Percentiles rank a stretch among this genome's conserved stretches.
These are phyloP conservation scores for Microtus pennsylvanicus DNA, from an alignment of 2,113 vertebrate species.

Conservation along the genomic window DNA sequence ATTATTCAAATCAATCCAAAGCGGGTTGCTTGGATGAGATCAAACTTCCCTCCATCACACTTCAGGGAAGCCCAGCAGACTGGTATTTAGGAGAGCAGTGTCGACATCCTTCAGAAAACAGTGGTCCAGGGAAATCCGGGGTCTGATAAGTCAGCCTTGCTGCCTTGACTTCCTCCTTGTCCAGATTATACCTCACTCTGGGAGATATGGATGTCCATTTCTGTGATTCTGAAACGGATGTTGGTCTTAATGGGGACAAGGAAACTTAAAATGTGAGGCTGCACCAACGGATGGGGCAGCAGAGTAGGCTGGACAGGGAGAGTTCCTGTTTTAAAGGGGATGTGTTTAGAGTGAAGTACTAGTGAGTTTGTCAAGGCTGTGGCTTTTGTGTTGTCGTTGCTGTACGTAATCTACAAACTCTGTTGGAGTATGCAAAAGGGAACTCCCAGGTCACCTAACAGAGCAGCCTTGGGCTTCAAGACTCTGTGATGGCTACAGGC, in stretches of 20 bases:
- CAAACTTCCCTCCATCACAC: slow-evolving; percentile 27
- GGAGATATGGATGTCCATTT: neutral
- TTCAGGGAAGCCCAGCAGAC: slow-evolving; percentile 8
- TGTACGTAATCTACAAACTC: neutral
- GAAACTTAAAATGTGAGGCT: neutral
- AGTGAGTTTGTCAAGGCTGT: neutral
- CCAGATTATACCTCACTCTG: neutral
- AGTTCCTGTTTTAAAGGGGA: neutral
- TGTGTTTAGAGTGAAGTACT: neutral
- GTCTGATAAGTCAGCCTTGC: neutral
- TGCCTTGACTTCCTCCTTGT: neutral
- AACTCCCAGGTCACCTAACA: neutral
- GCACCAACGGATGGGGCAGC: too few relatives aligned
- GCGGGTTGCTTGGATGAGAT: slow-evolving; percentile 70
- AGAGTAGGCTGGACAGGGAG: neutral
- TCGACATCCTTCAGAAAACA: neutral
- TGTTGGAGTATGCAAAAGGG: neutral
- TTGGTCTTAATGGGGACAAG: neutral
- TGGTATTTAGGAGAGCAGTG: slow-evolving; percentile 12
- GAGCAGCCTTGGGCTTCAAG: neutral
- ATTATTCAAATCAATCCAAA: slow-evolving; percentile 50
- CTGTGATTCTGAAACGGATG: neutral
- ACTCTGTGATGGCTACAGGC: neutral
- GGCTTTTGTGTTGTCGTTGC: neutral
- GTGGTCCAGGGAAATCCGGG: neutral